Base-by-base conservation (phyloP, 2,113 vertebrate species). In the Microtus pennsylvanicus region DNA sequence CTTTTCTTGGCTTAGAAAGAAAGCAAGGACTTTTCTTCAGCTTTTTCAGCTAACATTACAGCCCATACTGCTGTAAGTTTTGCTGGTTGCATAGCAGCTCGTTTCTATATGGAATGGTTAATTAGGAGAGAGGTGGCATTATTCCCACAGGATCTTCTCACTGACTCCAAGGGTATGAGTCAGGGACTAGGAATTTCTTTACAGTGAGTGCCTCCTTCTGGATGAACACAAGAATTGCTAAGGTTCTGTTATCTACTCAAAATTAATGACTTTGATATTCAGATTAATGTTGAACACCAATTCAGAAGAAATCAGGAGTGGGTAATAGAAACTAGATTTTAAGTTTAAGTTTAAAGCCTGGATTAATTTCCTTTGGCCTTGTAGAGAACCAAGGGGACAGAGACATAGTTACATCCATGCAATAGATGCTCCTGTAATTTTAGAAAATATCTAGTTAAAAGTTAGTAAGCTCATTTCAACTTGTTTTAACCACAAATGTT, bases 161-260 rank as follows among this genome's bases (percentile, higher is more conserved):
- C 26, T 42, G 58, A 90, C 85, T 83, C 92, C 72, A 89, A 47
- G 26, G 78, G 13, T 61, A 14, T 86, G 80, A 28, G 22, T 74
- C 69, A 80, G 61, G 45, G 90, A 28, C 52, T 52, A 33, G 2
- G 52, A 47, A 90, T 55, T 77, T 24, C n/a, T 61, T 89, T 82
- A 12, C 67, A 72, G 7, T 19, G 94, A 75, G 95, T 13, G 38
- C 95, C 45, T 82, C 81, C 96, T 97, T 42, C 78, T 89, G 97
- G 47, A 63, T 67, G 47, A n/a, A 0, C 26, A 38, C 17, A 58
- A 24, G 77, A 38, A 61, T 13, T 38, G 63, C 47, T 74, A 50
- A 45, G 69, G 70, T 16, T 35, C 10, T 28, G 7, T 82, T 52
- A 76, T 52, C 70, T n/a, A 28, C 12, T 78, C 30, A 17, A 50